Conservation (phyloP, 2,113 vertebrate species). For the Oryzias celebensis region DNA sequence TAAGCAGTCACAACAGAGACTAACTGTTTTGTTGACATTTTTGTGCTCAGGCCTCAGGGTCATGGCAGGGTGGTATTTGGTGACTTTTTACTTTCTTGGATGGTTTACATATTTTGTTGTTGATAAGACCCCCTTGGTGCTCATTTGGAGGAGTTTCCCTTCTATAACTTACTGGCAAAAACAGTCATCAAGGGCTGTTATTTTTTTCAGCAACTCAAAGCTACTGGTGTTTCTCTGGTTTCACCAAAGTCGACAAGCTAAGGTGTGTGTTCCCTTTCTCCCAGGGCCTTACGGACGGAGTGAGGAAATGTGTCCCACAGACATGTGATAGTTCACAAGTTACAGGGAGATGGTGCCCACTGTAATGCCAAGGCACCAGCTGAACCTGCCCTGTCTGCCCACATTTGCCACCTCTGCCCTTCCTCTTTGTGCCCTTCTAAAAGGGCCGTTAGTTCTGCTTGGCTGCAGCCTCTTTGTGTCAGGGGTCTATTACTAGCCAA, state of each 20-base stretch:
- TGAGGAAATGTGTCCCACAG: constrained; percentile 12
- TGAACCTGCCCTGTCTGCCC: constrained; percentile 23
- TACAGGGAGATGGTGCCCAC: constrained; percentile 6
- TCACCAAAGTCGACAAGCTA: background rate
- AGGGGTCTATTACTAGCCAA: constrained; percentile 37
- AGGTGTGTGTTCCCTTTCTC: background rate
- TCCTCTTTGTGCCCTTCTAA: constrained; percentile 34
- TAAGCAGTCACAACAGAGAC: constrained; percentile 54
- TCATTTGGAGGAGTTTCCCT: constrained; percentile 54
- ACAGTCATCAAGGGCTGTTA: background rate
- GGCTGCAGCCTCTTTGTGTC: constrained; percentile 64
- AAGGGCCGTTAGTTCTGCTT: constrained; percentile 65
- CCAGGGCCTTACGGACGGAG: background rate
- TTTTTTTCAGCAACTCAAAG: constrained; percentile 17
- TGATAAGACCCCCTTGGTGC: constrained; percentile 51
- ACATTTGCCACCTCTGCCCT: constrained; percentile 41
- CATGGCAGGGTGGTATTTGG: constrained; percentile 50
- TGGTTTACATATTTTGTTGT: constrained; percentile 64
- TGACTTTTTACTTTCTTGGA: constrained; percentile 41
- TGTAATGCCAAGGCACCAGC: constrained; percentile 23
- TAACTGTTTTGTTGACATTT: constrained; percentile 51
- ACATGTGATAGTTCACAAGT: constrained; percentile 30
- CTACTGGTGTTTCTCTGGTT: constrained; percentile 23
- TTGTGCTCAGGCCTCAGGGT: constrained; percentile 40
- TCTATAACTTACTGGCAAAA: constrained; percentile 41